Conservation (phyloP, 1,140 invertebrate species). For the Heliothis subflexa region DNA sequence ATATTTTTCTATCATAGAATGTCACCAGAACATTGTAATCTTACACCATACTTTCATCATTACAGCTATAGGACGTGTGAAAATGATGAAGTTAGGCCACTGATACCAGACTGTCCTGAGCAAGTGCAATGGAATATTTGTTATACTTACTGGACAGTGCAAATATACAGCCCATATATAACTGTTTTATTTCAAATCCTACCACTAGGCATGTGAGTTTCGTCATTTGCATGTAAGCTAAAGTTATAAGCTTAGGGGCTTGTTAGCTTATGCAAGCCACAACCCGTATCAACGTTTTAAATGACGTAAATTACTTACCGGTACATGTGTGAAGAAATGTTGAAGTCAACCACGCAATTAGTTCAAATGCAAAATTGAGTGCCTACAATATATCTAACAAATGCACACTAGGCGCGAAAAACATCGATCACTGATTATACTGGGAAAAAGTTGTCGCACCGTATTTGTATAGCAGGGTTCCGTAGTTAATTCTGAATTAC, state of each 20-base stretch:
- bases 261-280: constrained; percentile 71
- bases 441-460: constrained; percentile 17
- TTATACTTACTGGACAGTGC: not conserved
- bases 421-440: constrained; percentile 25
- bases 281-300: constrained; percentile 69
- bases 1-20: too few relatives aligned
- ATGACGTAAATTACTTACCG: constrained; percentile 69
- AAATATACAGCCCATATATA: not conserved
- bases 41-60: too few relatives aligned
- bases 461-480: constrained; percentile 1
- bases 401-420: constrained; percentile 26
- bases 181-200: constrained; percentile 52
- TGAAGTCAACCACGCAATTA: constrained; percentile 39
- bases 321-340: constrained; percentile 56
- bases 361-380: constrained; percentile 30
- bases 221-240: constrained; percentile 68
- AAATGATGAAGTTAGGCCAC: too few relatives aligned
- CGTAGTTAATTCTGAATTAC: not conserved
- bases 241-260: constrained; percentile 69
- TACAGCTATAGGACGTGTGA: too few relatives aligned
- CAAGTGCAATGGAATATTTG: not conserved
- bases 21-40: too few relatives aligned
- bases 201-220: constrained; percentile 55
- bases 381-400: constrained; percentile 7
- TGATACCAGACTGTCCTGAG: not conserved